Conservation (phyloP, 2,888 invertebrate genomes). For the Iphiclides podalirius region DNA sequence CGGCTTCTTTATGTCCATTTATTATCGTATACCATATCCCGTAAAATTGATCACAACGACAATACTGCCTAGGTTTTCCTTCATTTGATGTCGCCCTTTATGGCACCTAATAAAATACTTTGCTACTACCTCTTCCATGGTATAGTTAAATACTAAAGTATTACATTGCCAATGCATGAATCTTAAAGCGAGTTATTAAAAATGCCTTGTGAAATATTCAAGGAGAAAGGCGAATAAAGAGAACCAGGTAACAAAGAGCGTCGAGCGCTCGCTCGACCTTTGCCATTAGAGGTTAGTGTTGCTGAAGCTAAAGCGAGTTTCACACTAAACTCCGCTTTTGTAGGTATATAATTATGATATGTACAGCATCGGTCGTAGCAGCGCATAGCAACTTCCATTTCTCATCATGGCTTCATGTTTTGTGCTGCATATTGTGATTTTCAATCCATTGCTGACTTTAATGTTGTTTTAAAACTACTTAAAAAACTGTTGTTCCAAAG, state of each 20-base stretch:
- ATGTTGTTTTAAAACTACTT: no score
- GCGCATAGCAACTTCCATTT: background rate
- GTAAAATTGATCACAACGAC: conserved; percentile 32
- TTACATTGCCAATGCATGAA: conserved; percentile 12
- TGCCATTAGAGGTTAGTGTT: conserved; percentile 23
- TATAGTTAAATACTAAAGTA: conserved; percentile 7
- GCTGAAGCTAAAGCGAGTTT: conserved; percentile 7
- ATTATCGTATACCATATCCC: conserved; percentile 33
- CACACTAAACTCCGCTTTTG: conserved; percentile 2
- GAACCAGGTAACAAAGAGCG: conserved; percentile 23
- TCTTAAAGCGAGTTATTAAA: conserved; percentile 15
- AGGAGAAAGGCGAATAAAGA: conserved; percentile 17
- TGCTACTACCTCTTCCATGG: conserved; percentile 12
- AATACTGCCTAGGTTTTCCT: conserved; percentile 33
- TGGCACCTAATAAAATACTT: conserved; percentile 32
- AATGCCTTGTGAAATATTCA: conserved; percentile 20
- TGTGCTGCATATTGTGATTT: no score
- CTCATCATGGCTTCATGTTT: no score
- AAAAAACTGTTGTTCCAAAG: no score
- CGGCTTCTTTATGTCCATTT: conserved; percentile 40
- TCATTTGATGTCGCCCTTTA: conserved; percentile 29
- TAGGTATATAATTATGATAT: no score
- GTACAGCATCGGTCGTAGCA: background rate
- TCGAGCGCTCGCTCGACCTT: conserved; percentile 23
- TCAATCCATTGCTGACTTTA: no score